Percentiles rank a stretch among this genome's conserved stretches.
Conservation (phyloP, 2,113 vertebrate genomes). For the Kryptolebias marmoratus region DNA sequence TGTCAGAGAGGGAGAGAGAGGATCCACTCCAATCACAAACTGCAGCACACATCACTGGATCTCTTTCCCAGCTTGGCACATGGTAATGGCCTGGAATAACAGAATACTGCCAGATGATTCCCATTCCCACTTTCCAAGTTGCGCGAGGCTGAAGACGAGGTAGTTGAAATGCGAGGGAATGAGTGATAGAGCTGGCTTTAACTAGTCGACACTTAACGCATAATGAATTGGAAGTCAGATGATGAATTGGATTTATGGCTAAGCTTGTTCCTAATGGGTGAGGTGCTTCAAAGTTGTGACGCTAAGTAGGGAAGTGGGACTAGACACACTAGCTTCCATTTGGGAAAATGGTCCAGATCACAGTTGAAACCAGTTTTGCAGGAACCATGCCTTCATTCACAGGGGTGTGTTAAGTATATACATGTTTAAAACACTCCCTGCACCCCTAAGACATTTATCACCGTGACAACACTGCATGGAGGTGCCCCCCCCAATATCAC, state of each 20-base stretch:
- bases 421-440: conserved; percentile 83
- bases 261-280: conserved; percentile 62
- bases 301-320: conserved; percentile 29
- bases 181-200: conserved; percentile 75
- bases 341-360: conserved; percentile 72
- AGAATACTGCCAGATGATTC: conserved; percentile 70
- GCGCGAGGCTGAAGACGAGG: conserved; percentile 43
- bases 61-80: conserved; percentile 73
- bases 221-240: conserved; percentile 76
- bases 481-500: conserved; percentile 77
- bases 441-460: conserved; percentile 84
- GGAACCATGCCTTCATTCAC: conserved; percentile 65
- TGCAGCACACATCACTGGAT: conserved; percentile 78
- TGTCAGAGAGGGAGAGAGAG: conserved; percentile 75
- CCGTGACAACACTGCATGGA: conserved; percentile 75
- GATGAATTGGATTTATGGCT: conserved; percentile 69
- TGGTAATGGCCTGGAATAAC: conserved; percentile 80
- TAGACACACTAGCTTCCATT: conserved; percentile 70
- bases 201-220: conserved; percentile 82
- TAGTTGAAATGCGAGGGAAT: conserved; percentile 45
- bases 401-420: conserved; percentile 79
- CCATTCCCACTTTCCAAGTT: conserved; percentile 62
- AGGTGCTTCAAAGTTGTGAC: conserved; percentile 61
- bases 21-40: conserved; percentile 78
- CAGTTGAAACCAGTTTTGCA: conserved; percentile 69